Base-by-base conservation (phyloP, 2,113 vertebrate species). In the Psephotus haematonotus region DNA sequence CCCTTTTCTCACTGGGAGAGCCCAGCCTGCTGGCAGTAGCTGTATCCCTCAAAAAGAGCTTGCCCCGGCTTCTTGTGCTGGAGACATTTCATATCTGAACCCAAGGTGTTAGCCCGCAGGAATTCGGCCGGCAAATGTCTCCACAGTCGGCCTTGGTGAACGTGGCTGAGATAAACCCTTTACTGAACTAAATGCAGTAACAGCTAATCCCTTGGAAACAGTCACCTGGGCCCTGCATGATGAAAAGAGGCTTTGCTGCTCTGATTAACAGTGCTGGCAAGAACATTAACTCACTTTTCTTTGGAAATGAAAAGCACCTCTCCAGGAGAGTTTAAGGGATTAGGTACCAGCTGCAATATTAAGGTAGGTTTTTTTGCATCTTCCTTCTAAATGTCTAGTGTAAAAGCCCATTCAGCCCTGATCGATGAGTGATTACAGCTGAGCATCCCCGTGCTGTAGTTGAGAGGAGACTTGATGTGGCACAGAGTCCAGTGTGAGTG, bases 131-230 rank as follows among this genome's bases (percentile, higher is more conserved):
- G 43, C 1, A 1, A 84, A 60, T 67, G 77, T 82, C 91, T 96
- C 49, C 74, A 47, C 13, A 53, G 80, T 7, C 29, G 2, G 92
- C 70, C 86, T 63, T 76, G 71, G 80, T 68, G 92, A 92, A 20
- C 11, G 33, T 15, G 71, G 93, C 93, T 44, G 79, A 92, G 97
- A 94, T 98, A 98, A 98, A 97, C 93, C 93, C 86, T 97, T 97
- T 97, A 97, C 64, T 87, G 94, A 95, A 92, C 97, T 98, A 98
- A 97, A 97, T 91, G 97, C 3, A 35, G 97, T 59, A 96, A 97
- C 96, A 88, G 95, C 94, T 98, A 97, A 98, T 98, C 97, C 93
- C 76, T 70, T 72, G 52, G 93, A 79, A 95, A 76, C 86, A 81
- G 97, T 96, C 97, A 97, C 97, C 96, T 97, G 95, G 93, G 88